Percentiles rank a stretch among this genome's conserved stretches.
Conservation (phyloP, 92 coral and sea anemone species). For the Bergia puertoricense region DNA sequence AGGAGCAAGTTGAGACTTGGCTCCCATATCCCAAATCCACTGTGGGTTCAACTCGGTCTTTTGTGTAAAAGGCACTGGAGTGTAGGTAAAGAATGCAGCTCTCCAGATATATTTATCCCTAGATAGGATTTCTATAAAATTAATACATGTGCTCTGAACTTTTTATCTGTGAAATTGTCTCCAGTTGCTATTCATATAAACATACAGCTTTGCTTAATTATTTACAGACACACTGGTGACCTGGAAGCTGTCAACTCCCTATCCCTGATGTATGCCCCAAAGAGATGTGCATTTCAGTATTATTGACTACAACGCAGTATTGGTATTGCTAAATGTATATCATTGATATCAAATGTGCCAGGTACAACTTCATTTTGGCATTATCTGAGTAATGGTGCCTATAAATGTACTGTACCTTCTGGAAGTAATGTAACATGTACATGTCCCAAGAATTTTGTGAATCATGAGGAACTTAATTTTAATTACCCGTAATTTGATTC, state of each 20-base stretch:
- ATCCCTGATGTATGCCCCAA: conserved; percentile 34
- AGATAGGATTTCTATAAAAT: not conserved
- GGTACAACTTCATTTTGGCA: no score
- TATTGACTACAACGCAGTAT: not conserved
- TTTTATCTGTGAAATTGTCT: not conserved
- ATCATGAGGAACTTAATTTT: not conserved
- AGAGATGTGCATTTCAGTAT: conserved; percentile 33
- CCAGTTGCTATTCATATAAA: conserved; percentile 5
- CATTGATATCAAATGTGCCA: no score
- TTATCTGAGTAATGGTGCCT: no score
- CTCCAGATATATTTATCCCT: no score
- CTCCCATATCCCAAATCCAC: no score
- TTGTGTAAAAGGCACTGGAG: no score
- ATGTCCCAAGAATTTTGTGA: not conserved
- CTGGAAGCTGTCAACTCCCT: conserved; percentile 33
- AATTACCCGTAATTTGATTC: not conserved
- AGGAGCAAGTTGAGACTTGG: no score
- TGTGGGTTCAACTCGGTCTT: no score
- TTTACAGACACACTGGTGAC: conserved; percentile 33
- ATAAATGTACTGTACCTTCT: no score
- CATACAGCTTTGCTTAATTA: not conserved
- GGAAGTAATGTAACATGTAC: no score
- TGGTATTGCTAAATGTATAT: no score
- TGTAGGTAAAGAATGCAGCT: no score
- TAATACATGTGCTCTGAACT: not conserved